Evolutionary conservation across 2,113 vertebrate genomes (phyloP), one percentile per base, ranked within the genome.

Genomic region (Sapajus apella): DNA sequence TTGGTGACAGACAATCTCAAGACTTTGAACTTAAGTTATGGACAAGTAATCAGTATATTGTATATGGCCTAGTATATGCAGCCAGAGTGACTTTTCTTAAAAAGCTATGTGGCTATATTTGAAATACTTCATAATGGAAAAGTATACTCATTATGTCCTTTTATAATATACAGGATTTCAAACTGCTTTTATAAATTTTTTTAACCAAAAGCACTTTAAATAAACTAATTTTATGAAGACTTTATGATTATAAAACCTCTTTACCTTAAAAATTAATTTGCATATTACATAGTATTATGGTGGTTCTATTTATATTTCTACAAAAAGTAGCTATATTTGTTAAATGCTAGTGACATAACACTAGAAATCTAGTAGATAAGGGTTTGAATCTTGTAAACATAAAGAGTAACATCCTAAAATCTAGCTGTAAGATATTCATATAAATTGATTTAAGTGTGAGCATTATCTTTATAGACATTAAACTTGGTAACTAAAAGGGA

Each of bases 181-280:
- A 40, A 50, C 10, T 93, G 18, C 23, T 50, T 81, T 84, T 89
- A 47, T 75, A 90, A 35, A 73, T 89, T 96, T 96, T 96, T 96
- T 91, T 93, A 96, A 86, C 37, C 37, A 80, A 90, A 95, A 80
- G 40, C 2, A 90, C 70, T 89, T 96, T 58, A 77, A 94, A 75
- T 86, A 73, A 84, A 66, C 68, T 84, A n/a, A 93, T 95, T 91
- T 89, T 90, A 73, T 93, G 91, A 83, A 47, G 37, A 64, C 25
- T 76, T 66, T 87, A 64, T 50, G 32, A 47, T 75, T 88, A 82
- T 77, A 73, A 97, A 77, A 61, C 16, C 12, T 64, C 32, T 83
- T 91, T 93, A 55, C 43, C 72, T 92, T 56, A 40, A 92, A 96
- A 92, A 37, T n/a, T 58, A 50, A 50, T 93, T 92, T 91, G 10